Evolutionary conservation across 2,888 invertebrate genomes (phyloP), one percentile per base, ranked within the genome.

Genomic region (Hybos culiciformis): DNA sequence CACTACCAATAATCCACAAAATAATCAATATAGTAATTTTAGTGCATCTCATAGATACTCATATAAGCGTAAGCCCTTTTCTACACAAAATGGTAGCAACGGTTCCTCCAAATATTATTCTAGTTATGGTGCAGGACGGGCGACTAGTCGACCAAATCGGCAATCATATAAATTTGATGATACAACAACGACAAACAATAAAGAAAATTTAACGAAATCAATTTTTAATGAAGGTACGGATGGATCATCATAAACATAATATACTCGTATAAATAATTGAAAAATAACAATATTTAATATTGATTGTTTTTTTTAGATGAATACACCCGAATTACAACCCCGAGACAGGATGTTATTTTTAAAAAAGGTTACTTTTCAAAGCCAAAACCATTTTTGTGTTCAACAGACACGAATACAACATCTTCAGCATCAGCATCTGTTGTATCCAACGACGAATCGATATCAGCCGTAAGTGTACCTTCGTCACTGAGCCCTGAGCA

Each of bases 241-340:
- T 20, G n/a, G 31, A 32, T 26, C 29, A 37, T 41, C 29, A 24
- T 24, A 8, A 24, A 8, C 7, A 24, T 24, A 24, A 24, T 24
- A n/a, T n/a, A n/a, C n/a, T n/a, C n/a, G n/a, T n/a, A n/a, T n/a
- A n/a, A n/a, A n/a, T n/a, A n/a, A n/a, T n/a, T n/a, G n/a, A n/a
- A n/a, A n/a, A n/a, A n/a, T n/a, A n/a, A n/a, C n/a, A n/a, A n/a
- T n/a, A n/a, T n/a, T n/a, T n/a, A n/a, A n/a, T n/a, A n/a, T n/a
- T n/a, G n/a, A n/a, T n/a, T n/a, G n/a, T n/a, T n/a, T n/a, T n/a
- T n/a, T n/a, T n/a, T 20, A 36, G 76, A 77, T 59, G 78, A 78
- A 64, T 80, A 80, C 61, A 78, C 78, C 54, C 71, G 74, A 58
- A 78, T 80, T 55, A 77, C 77, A 43, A 78, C 79, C 32, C 79